These are phyloP conservation scores for Tiphia femorata DNA, from an alignment of 2,888 invertebrate species.

Conservation along the genomic window DNA sequence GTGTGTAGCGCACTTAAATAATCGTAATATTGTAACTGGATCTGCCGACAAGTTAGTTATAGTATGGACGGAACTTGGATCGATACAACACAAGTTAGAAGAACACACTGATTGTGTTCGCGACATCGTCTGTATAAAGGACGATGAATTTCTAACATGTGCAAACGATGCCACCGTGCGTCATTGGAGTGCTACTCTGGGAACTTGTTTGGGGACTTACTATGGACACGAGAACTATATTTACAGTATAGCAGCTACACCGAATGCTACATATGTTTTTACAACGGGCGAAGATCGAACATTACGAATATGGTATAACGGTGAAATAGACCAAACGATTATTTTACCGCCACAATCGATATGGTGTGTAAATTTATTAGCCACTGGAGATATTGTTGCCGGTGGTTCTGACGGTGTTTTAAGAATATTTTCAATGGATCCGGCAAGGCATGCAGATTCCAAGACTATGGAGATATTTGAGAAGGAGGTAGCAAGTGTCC, in stretches of 20 bases:
- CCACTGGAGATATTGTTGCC: constrained; percentile 91
- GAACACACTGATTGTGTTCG: constrained; percentile 96
- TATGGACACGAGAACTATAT: constrained; percentile 92
- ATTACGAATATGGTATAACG: constrained; percentile 83
- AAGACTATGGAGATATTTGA: constrained; percentile 77
- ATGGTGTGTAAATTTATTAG: constrained; percentile 86
- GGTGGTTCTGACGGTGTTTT: constrained; percentile 85
- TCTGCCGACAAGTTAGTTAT: constrained; percentile 94
- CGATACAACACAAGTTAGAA: constrained; percentile 61
- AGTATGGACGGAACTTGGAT: constrained; percentile 82
- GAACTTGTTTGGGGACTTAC: constrained; percentile 81
- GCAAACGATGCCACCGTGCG: constrained; percentile 92
- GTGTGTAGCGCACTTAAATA: constrained; percentile 76
- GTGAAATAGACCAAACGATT: constrained; percentile 76
- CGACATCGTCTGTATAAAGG: constrained; percentile 78
- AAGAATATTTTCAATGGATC: constrained; percentile 85
- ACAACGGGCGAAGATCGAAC: constrained; percentile 92
- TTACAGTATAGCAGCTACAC: constrained; percentile 71
- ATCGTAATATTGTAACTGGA: constrained; percentile 81
- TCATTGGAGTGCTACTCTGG: constrained; percentile 83
- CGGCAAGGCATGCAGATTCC: constrained; percentile 78
- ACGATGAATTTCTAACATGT: constrained; percentile 87
- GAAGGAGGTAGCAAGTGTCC: constrained; percentile 76
- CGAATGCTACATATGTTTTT: constrained; percentile 77
- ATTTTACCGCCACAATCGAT: constrained; percentile 88